Base-by-base conservation (phyloP, 1,140 invertebrate genomes). In the Schmidtea mediterranea region DNA sequence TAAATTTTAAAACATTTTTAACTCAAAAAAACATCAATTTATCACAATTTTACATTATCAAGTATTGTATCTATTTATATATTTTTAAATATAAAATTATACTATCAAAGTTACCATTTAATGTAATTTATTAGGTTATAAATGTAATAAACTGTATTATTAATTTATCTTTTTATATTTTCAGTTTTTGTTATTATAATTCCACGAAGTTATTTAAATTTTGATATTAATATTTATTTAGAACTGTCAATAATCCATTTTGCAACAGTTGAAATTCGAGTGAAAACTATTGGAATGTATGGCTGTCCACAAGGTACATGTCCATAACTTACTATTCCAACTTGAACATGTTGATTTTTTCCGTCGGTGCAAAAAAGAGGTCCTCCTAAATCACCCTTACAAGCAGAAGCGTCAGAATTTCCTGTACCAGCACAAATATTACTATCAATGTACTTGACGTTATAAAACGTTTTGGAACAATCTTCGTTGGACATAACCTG, bases 311-410 rank as follows among this genome's bases (percentile, higher is more conserved):
- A 47, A 36, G 56, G 58, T 2, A 57, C 56, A n/a, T 23, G 37
- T 0, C 47, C 43, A 51, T 61, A 62, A 10, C 59, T 61, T 1
- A 58, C 58, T 6, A 64, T 51, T 1, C 62, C 62, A 13, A 58
- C 59, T 43, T 62, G 58, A 6, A 56, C 47, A 52, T 54, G 59
- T 3, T 54, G 38, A 12, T 19, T 23, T 16, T 53, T 55, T 9
- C 40, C 22, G 6, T 46, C 49, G 13, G 48, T 47, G 48, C 61
- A 62, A 5, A 58, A 56, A 21, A 62, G 46, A 1, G 62, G 61
- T 21, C 62, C 59, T 32, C 62, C 62, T 36, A 56, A 59, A 52
- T 63, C 62, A 43, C 62, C 62, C 60, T 63, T 40, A 2, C 13
- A 51, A 36, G 24, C 15, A 2, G 13, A 16, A n/a, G n/a, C 45